Percentiles rank a stretch among this genome's conserved stretches.
Conservation (phyloP, 2,888 invertebrate genomes). For the Hemithea aestivaria region DNA sequence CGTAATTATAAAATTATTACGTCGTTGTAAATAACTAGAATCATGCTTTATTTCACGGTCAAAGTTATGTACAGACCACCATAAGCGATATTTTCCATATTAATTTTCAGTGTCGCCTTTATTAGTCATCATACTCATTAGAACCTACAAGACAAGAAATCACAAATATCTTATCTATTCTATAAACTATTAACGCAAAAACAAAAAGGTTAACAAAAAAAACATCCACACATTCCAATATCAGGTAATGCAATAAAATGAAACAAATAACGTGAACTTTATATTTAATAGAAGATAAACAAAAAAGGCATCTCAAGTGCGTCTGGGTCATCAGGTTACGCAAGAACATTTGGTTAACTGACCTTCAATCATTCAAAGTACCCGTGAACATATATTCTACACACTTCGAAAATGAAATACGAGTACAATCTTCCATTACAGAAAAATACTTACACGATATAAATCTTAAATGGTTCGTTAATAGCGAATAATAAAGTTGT, state of each 20-base stretch:
- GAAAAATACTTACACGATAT: background rate
- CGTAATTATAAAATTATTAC: too few species aligned
- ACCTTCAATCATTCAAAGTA: constrained; percentile 14
- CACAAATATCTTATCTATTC: too few species aligned
- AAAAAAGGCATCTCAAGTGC: constrained; percentile 20
- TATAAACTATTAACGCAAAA: too few species aligned
- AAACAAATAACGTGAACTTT: constrained; percentile 12
- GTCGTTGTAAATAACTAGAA: too few species aligned
- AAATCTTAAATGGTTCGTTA: background rate
- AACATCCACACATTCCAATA: background rate
- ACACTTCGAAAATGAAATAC: constrained; percentile 4
- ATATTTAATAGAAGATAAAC: constrained; percentile 9
- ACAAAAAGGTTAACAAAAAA: too few species aligned
- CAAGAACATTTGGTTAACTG: constrained; percentile 13
- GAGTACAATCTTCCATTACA: constrained; percentile 8
- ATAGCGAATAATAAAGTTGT: background rate
- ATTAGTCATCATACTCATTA: too few species aligned
- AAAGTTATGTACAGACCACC: too few species aligned
- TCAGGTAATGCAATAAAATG: constrained; percentile 5
- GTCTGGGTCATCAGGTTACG: constrained; percentile 22
- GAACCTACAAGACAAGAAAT: too few species aligned
- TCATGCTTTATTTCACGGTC: too few species aligned
- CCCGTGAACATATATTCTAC: constrained; percentile 8
- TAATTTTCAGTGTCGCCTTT: too few species aligned
- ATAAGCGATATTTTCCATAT: too few species aligned